Evolutionary conservation across 2,888 invertebrate species (phyloP), one percentile per base, ranked within the genome.

Genomic region (Pilophorus perplexus): DNA sequence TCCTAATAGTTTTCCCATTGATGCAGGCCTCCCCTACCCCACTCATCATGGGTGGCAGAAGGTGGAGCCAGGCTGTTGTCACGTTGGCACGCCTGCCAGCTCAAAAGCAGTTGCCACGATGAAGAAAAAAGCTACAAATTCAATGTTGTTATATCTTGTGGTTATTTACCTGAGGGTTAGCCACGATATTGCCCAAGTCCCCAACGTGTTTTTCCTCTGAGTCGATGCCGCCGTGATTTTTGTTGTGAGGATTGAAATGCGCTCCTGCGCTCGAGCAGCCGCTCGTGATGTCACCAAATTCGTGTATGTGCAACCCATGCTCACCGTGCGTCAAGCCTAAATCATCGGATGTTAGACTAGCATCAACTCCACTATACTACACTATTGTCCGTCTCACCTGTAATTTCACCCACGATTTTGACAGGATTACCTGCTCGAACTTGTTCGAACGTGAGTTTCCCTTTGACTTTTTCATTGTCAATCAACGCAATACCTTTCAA

Each of bases 181-280:
- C 60, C 14, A 60, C 18, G 3, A 60, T 46, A 28, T 60, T 60
- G 1, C 60, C 60, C 27, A 60, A 14, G 18, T 60, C 60, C 8
- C 60, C 60, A 5, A 60, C 27, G 44, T 60, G 60, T 14, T 46
- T 44, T 16, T 60, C 60, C n/a, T 60, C 60, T 18, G 33, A 33
- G 22, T 46, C 46, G 18, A 18, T 2, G 3, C 60, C 60, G 1
- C 60, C 60, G 28, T 60, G 60, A 16, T 60, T 42, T 20, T 60
- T 60, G 20, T 60, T 60, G 44, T 60, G 60, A 1, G 60, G 60
- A 18, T 60, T 60, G 44, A 44, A 60, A 33, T 60, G 60, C 16
- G 60, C 60, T 16, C 60, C 60, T 1, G 60, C 60, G 28, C 60
- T 60, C 1, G 60, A 60, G 18, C 60, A 60, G 8, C 60, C 60